Base-by-base conservation (phyloP, 2,113 vertebrate species). In the Rhea pennata region DNA sequence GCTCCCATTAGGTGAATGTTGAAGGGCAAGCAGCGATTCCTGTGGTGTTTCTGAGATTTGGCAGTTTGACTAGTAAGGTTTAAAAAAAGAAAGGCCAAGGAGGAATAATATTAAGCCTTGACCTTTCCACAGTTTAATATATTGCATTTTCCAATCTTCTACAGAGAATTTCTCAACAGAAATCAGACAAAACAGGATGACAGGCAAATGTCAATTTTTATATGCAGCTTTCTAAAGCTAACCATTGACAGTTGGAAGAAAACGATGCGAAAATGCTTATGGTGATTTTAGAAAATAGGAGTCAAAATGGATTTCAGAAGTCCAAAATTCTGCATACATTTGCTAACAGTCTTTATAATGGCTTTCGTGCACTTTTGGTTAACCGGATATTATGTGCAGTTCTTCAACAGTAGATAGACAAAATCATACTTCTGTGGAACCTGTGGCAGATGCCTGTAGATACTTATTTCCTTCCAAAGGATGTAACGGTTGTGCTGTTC, bases 391-490 rank as follows among this genome's bases (percentile, higher is more conserved):
- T 92, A 14, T 4, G 5, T 79, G 22, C 27, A n/a, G 3, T 74
- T 94, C 17, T n/a, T 42, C 56, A 70, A 22, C 33, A 61, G 7
- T 20, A 61, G 33, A 26, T 53, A 31, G 21, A 54, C 67, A 87
- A 51, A 78, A 24, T 40, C 39, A 65, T 29, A 5, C 54, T 70
- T 15, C 54, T 51, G 22, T 73, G 72, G 46, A 89, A 71, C 23
- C 29, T 16, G 42, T 65, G 42, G 17, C 5, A 17, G 22, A 10
- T 39, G 66, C 70, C 39, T 40, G 42, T 83, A 70, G 24, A 4
- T 20, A 3, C 0, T 0, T 59, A 1, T 11, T 67, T 79, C 84
- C 58, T 77, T 74, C n/a, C 70, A 10, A 6, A 2, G 1, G 1
- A 31, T 39, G 21, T 71, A 67, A 48, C 8, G 74, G 5, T 54